These are phyloP conservation scores for Morone saxatilis DNA, from an alignment of 2,113 vertebrate species.

Conservation along the genomic window DNA sequence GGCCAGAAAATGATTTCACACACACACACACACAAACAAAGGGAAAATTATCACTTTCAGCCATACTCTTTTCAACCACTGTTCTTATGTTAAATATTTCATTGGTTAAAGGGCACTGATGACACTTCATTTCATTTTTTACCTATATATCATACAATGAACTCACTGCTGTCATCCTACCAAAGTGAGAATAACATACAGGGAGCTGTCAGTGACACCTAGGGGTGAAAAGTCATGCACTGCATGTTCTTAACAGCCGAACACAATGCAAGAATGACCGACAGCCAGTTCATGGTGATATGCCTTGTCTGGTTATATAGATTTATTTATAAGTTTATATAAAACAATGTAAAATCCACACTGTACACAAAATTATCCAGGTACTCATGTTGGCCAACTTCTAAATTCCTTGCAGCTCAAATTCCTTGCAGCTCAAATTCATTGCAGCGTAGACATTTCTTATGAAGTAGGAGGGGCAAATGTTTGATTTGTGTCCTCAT, in stretches of 20 bases:
- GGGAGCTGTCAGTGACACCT: constrained; percentile 78
- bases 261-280: not conserved
- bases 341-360: not conserved
- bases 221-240: constrained; percentile 62
- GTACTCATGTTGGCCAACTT: not conserved
- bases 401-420: not conserved
- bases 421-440: not conserved
- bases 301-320: not conserved
- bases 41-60: constrained; percentile 24
- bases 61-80: not conserved
- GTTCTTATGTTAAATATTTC: not conserved
- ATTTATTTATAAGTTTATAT: not conserved
- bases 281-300: not conserved
- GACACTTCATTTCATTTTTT: not conserved
- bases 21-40: constrained; percentile 3
- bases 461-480: not conserved
- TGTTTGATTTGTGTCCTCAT: not conserved
- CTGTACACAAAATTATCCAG: not conserved
- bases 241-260: constrained; percentile 25
- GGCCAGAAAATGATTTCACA: constrained; percentile 52
- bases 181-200: not conserved
- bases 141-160: not conserved
- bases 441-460: constrained; percentile 2
- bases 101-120: not conserved
- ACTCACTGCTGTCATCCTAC: not conserved